These are phyloP conservation scores for Siniperca obscura DNA, from an alignment of 2,797 vertebrate species.

Conservation along the genomic window DNA sequence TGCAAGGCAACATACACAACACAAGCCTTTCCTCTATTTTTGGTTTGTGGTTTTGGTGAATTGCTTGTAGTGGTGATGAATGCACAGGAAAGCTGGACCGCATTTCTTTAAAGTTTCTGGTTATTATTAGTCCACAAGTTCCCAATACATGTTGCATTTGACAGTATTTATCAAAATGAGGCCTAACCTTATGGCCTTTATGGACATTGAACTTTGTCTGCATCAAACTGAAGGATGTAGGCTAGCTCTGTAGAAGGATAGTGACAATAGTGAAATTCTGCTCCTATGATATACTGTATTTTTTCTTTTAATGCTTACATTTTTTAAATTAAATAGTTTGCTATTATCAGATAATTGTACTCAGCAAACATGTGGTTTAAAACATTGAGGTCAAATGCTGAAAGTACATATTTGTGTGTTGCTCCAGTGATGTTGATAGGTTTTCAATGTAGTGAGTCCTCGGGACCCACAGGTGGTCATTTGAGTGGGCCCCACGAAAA, in stretches of 20 bases:
- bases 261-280: neutral
- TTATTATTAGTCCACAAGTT: constrained; percentile 43
- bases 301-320: neutral
- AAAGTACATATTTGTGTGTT: neutral
- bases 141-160: constrained; percentile 11
- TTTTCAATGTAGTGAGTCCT: too few species aligned
- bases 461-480: too few species aligned
- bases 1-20: constrained; percentile 28
- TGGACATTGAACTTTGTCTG: neutral
- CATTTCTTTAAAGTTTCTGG: constrained; percentile 22
- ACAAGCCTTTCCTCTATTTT: constrained; percentile 44
- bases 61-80: constrained; percentile 43
- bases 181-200: neutral
- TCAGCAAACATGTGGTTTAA: neutral
- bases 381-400: neutral
- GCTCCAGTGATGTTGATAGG: neutral
- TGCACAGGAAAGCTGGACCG: constrained; percentile 19
- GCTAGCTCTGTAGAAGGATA: neutral
- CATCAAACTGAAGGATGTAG: neutral
- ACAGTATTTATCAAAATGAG: neutral
- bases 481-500: too few species aligned
- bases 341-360: neutral
- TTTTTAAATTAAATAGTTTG: neutral
- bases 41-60: constrained; percentile 54
- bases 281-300: neutral